Conservation (phyloP, 2,113 vertebrate species). For the Silurus asotus region DNA sequence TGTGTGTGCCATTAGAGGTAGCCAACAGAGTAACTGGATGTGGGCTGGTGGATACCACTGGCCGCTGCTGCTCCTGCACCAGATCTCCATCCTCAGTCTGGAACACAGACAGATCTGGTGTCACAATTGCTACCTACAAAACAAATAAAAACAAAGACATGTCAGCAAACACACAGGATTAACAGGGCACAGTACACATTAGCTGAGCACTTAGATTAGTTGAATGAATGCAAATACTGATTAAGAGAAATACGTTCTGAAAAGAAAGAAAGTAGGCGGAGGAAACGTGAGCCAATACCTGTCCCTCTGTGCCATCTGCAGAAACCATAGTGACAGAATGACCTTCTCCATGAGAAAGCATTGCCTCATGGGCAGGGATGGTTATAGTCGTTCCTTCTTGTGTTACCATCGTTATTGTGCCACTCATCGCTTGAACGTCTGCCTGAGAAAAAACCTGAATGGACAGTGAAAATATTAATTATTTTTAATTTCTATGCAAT, state of each 20-base stretch:
- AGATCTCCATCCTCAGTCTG: slow-evolving; percentile 88
- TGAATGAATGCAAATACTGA: background rate
- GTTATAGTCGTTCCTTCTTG: slow-evolving; percentile 98
- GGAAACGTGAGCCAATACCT: slow-evolving; percentile 71
- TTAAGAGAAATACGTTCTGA: background rate
- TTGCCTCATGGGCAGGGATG: slow-evolving; percentile 88
- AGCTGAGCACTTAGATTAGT: background rate
- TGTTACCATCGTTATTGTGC: slow-evolving; percentile 97
- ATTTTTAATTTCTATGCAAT: background rate
- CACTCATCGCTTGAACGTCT: slow-evolving; percentile 91
- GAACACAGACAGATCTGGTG: slow-evolving; percentile 91
- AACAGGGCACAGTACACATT: background rate
- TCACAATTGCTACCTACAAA: slow-evolving; percentile 93
- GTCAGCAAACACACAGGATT: background rate
- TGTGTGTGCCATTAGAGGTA: slow-evolving; percentile 97
- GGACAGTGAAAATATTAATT: background rate
- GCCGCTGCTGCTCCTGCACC: slow-evolving; percentile 83
- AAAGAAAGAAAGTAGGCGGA: background rate
- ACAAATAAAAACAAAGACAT: slow-evolving; percentile 52
- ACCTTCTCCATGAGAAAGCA: slow-evolving; percentile 83
- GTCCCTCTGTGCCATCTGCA: slow-evolving; percentile 87
- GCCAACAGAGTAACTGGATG: slow-evolving; percentile 93
- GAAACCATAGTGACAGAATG: slow-evolving; percentile 95
- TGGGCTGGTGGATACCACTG: slow-evolving; percentile 78
- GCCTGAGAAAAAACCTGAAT: slow-evolving; percentile 92